phyloP scores from a whole-genome alignment of 2,888 invertebrate species.

The Agrenia bidenticulata region DNA sequence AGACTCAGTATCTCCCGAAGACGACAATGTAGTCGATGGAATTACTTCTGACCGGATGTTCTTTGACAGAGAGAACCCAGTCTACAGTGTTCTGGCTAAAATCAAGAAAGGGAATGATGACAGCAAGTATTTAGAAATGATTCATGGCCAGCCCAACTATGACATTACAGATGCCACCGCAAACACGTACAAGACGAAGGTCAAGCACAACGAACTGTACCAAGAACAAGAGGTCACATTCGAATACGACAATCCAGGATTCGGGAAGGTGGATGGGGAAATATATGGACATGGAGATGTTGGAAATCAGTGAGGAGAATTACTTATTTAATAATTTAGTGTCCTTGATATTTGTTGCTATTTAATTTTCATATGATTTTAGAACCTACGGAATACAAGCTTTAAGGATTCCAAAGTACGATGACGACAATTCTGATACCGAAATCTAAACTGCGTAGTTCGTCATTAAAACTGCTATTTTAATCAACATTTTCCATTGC shows the following conservation, averaged over 20 bases:
- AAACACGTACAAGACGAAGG: neutral
- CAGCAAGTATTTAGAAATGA: constrained; percentile 2
- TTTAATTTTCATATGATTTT: no score
- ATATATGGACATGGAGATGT: neutral
- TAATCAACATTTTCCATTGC: no score
- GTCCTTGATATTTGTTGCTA: no score
- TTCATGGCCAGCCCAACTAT: neutral
- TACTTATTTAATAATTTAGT: no score
- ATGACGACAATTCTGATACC: no score
- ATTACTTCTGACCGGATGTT: neutral
- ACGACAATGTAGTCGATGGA: no score
- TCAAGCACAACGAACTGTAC: neutral
- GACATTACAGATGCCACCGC: neutral
- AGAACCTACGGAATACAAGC: no score
- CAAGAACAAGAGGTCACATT: constrained; percentile 15
- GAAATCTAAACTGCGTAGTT: no score
- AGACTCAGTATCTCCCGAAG: no score
- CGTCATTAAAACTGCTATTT: no score
- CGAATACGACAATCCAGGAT: constrained; percentile 9
- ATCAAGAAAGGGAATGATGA: constrained; percentile 8
- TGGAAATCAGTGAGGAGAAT: no score
- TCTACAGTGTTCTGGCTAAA: neutral
- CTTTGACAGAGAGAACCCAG: constrained; percentile 2
- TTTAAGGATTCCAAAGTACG: no score
- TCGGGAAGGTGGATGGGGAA: neutral